Evolutionary conservation across 2,113 vertebrate species (phyloP).

Genomic region (Ictidomys tridecemlineatus): DNA sequence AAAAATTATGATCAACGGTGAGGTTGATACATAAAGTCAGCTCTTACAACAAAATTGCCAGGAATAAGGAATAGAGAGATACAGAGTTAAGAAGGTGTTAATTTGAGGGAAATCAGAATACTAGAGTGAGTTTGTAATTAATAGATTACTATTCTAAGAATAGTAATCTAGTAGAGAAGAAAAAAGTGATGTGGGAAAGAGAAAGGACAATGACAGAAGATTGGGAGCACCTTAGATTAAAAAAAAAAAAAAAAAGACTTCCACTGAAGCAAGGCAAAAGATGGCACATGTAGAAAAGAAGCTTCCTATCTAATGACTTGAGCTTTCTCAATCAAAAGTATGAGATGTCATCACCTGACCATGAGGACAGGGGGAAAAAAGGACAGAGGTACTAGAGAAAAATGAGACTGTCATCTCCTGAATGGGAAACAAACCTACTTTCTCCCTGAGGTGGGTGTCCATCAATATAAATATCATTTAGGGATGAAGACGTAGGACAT

Average conservation of each 20-base stretch:
- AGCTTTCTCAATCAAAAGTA: slow-evolving; percentile 20
- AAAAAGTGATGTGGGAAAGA: neutral
- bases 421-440: slow-evolving; percentile 28
- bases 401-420: neutral
- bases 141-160: neutral
- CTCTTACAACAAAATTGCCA: neutral
- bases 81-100: neutral
- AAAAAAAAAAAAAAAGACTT: neutral
- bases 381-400: neutral
- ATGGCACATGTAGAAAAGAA: neutral
- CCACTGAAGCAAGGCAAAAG: neutral
- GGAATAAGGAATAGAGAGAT: neutral
- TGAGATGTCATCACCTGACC: neutral
- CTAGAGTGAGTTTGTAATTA: neutral
- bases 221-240: neutral
- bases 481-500: slow-evolving; percentile 4
- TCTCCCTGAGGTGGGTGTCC: neutral
- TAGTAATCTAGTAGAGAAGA: slow-evolving; percentile 1
- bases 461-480: slow-evolving; percentile 41
- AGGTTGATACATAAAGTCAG: neutral
- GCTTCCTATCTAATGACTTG: neutral
- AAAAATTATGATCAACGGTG: neutral
- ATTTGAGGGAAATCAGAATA: neutral
- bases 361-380: neutral
- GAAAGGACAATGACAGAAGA: slow-evolving; percentile 22